A percentile compares a stretch with the other conserved stretches of the same genome.
phyloP scores from a whole-genome alignment of 1,140 invertebrate species.

The Hyles vespertilio region DNA sequence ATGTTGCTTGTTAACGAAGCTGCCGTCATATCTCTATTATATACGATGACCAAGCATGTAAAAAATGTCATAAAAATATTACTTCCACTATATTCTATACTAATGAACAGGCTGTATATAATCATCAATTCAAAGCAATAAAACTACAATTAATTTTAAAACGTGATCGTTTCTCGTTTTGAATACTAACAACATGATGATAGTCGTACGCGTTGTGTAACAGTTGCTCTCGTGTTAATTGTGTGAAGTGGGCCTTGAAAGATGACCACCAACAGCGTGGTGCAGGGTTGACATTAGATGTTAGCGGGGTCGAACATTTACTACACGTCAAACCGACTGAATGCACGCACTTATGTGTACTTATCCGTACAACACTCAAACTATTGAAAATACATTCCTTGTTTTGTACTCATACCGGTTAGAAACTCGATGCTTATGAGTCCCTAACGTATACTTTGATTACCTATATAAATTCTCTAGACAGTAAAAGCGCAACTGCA shows the following conservation, averaged over 20 bases:
- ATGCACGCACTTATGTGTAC: conserved; percentile 7
- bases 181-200: conserved; percentile 2
- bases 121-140: not conserved
- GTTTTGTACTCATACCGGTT: no score
- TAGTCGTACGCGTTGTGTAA: conserved; percentile 3
- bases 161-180: not conserved
- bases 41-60: conserved; percentile 29
- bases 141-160: conserved; percentile 1
- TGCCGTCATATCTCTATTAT: conserved; percentile 20
- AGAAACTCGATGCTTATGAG: no score
- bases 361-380: no score
- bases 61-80: conserved; percentile 30
- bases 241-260: conserved; percentile 13
- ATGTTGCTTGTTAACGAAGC: conserved; percentile 46
- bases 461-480: no score
- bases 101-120: not conserved
- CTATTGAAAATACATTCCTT: no score
- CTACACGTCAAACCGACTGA: conserved; percentile 6
- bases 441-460: no score
- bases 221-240: conserved; percentile 13
- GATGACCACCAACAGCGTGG: conserved; percentile 14
- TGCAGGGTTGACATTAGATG: conserved; percentile 20
- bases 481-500: no score
- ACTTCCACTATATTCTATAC: conserved; percentile 4
- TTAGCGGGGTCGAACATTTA: conserved; percentile 18